Base-by-base conservation (phyloP, 23 tunicate genomes). In the Diplosoma virens region DNA sequence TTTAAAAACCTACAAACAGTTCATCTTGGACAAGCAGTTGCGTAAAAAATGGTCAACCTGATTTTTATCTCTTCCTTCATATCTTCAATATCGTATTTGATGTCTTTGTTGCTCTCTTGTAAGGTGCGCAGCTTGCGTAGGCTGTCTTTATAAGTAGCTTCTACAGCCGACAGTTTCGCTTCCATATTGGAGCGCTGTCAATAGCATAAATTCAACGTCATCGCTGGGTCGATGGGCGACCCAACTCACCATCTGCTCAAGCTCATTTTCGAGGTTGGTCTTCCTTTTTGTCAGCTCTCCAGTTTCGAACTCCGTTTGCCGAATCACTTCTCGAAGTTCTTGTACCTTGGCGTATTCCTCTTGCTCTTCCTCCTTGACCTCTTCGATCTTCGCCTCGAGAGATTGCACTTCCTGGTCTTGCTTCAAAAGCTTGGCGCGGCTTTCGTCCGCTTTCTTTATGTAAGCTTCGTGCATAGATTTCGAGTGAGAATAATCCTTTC, bases 41-140 rank as follows among this genome's bases (percentile, higher is more conserved):
- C 50, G 50, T 14, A 41, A 9, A 41, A 41, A 41, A 41, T 14
- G 50, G 50, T 14, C 50, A 14, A 89, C 96, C 96, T 67, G 22
- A 76, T 69, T 60, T 89, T 89, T 3, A 82, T 82, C 59, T 82
- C 96, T 32, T 89, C 96, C 59, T 53, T 82, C 96, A 89, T 89
- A 60, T 89, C 96, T 59, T 89, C 96, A 30, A 89, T 82, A 36
- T 89, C 96, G 33, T 77, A 81, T 45, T 89, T 89, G 69, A 89
- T 71, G 67, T 89, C 96, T 18, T 88, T 80, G 68, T 89, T 89
- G 14, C 47, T 52, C 61, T 89, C 96, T 48, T 89, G 96, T 37
- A 89, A 67, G 18, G 52, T 26, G 45, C 96, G 66, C 58, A 89
- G 63, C 26, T 66, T 41, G 14, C 71, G 58, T 30, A 89, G 61